phyloP scores from a whole-genome alignment of 1,140 invertebrate species.

The Drosophila murphyi region DNA sequence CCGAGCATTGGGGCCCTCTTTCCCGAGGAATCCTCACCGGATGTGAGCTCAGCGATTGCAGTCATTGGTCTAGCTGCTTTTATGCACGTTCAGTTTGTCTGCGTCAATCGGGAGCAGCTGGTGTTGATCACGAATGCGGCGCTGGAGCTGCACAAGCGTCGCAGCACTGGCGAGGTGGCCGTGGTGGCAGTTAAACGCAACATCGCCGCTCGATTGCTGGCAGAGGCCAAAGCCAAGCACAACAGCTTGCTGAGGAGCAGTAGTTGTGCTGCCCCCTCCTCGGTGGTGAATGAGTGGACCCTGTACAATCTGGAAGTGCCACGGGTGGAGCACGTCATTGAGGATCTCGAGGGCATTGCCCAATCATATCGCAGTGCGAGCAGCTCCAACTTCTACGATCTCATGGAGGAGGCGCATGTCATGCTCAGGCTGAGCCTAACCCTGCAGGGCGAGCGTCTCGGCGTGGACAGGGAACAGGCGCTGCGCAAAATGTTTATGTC shows the following conservation, averaged over 20 bases:
- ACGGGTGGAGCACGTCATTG: constrained; percentile 86
- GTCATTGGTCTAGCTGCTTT: constrained; percentile 90
- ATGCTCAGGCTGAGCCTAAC: constrained; percentile 74
- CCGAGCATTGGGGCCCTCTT: constrained; percentile 68
- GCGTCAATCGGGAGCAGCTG: constrained; percentile 87
- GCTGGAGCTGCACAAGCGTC: constrained; percentile 63
- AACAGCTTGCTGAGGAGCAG: constrained; percentile 71
- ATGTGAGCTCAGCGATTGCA: constrained; percentile 88
- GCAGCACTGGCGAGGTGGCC: constrained; percentile 64
- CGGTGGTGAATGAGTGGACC: constrained; percentile 87
- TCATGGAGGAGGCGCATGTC: constrained; percentile 82
- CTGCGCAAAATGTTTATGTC: constrained; percentile 67
- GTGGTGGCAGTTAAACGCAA: constrained; percentile 65
- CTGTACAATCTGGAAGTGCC: constrained; percentile 88
- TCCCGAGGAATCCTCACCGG: constrained; percentile 86
- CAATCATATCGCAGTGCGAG: constrained; percentile 87
- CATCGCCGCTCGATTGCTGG: constrained; percentile 72
- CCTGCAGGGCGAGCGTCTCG: constrained; percentile 67
- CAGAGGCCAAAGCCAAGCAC: constrained; percentile 80
- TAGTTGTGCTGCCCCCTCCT: constrained; percentile 53
- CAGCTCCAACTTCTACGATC: constrained; percentile 84
- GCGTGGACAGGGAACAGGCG: constrained; percentile 58
- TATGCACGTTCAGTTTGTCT: constrained; percentile 88
- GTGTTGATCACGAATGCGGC: constrained; percentile 86
- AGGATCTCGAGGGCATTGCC: constrained; percentile 88